These are phyloP conservation scores for Marmota monax DNA, from an alignment of 2,113 vertebrate species.

Conservation along the genomic window DNA sequence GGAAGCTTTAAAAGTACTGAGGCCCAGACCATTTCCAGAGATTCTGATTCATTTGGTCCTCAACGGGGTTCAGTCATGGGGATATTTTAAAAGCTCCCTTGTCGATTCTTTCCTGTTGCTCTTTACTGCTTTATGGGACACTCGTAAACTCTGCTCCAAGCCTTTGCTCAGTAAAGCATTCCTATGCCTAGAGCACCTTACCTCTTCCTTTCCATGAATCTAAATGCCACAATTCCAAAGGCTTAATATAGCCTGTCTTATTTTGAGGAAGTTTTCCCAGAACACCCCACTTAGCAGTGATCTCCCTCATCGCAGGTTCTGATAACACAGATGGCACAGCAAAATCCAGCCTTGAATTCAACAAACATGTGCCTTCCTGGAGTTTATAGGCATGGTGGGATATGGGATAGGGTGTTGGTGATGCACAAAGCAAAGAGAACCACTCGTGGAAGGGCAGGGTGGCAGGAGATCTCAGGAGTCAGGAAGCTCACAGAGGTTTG, in stretches of 20 bases:
- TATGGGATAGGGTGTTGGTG: background rate
- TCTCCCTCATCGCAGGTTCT: background rate
- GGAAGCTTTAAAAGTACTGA: background rate
- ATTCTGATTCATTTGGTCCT: background rate
- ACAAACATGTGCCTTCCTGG: background rate
- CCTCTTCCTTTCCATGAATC: slow-evolving; percentile 8
- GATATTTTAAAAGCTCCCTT: background rate
- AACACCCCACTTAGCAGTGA: background rate
- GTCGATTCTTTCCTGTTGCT: background rate
- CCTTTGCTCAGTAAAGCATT: background rate
- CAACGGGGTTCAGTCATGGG: background rate
- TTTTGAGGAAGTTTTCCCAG: slow-evolving; percentile 18
- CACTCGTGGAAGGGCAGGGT: background rate
- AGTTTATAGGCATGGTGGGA: background rate
- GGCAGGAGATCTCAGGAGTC: background rate
- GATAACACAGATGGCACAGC: background rate
- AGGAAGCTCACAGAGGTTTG: background rate
- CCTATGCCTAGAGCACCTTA: background rate
- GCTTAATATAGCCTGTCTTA: background rate
- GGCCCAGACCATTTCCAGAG: background rate
- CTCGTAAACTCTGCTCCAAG: background rate
- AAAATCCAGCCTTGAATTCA: slow-evolving; percentile 3
- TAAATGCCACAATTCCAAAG: slow-evolving; percentile 41
- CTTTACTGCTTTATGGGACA: background rate
- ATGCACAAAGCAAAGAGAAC: background rate